A percentile compares a stretch with the other conserved stretches of the same genome.
These are phyloP conservation scores for Neotoma lepida DNA, from an alignment of 2,113 vertebrate genomes.

Conservation along the genomic window DNA sequence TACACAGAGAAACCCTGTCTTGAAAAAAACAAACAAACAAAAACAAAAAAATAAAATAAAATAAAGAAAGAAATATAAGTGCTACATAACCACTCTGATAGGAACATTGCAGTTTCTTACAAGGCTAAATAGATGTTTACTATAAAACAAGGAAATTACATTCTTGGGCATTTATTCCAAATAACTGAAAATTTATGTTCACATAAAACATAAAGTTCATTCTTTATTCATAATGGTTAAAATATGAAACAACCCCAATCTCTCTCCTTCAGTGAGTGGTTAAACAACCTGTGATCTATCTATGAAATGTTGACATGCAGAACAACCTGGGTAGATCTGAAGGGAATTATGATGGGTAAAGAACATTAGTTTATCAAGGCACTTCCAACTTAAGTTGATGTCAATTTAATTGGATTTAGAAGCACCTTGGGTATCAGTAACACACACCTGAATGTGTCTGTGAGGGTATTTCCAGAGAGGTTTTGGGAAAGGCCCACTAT, in stretches of 20 bases:
- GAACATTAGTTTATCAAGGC: neutral
- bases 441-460: too few relatives aligned
- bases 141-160: neutral
- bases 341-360: slow-evolving; percentile 1
- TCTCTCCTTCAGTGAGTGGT: neutral
- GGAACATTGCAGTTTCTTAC: neutral
- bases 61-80: neutral
- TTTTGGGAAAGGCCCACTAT: neutral
- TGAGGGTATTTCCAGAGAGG: too few relatives aligned
- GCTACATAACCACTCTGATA: neutral
- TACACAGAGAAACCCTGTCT: neutral
- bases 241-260: slow-evolving; percentile 1
- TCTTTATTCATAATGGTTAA: slow-evolving; percentile 20
- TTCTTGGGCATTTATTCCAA: neutral
- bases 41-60: too few relatives aligned
- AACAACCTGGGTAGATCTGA: neutral
- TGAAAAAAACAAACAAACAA: neutral
- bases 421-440: too few relatives aligned
- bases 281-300: neutral
- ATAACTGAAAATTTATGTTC: slow-evolving; percentile 16
- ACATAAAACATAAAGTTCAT: slow-evolving; percentile 34
- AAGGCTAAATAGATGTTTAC: neutral
- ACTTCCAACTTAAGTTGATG: neutral
- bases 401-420: neutral
- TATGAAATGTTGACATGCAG: neutral